phyloP scores from a whole-genome alignment of 2,113 vertebrate species.

The Corythornis vintsioides region DNA sequence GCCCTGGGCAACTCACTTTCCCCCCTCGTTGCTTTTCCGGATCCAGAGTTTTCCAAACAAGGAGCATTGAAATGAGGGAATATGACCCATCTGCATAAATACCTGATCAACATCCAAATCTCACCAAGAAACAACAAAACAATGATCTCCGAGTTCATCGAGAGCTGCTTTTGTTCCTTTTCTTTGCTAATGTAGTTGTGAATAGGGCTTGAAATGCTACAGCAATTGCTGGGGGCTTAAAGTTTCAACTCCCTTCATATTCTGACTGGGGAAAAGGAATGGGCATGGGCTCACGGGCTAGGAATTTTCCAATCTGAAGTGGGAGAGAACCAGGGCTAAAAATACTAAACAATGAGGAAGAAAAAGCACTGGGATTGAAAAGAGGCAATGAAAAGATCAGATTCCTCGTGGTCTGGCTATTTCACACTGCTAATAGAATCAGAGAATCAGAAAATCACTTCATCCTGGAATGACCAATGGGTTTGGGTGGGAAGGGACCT shows the following conservation, averaged over 20 bases:
- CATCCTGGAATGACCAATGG: not conserved
- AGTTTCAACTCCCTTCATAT: not conserved
- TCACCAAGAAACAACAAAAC: not conserved
- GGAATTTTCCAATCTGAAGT: not conserved
- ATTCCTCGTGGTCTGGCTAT: not conserved
- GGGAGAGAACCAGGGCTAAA: not conserved
- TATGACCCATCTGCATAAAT: slow-evolving; percentile 32
- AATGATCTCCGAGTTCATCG: not conserved
- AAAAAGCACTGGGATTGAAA: not conserved
- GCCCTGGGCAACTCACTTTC: slow-evolving; percentile 37
- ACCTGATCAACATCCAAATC: slow-evolving; percentile 19
- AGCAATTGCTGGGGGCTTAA: not conserved
- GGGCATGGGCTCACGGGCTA: not conserved
- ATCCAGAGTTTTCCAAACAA: not conserved
- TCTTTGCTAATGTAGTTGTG: not conserved
- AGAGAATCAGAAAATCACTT: not conserved
- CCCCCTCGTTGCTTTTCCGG: not conserved
- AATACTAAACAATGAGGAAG: accelerated
- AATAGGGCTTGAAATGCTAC: not conserved
- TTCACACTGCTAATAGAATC: accelerated
- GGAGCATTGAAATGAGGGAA: not conserved
- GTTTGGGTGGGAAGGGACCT: not conserved
- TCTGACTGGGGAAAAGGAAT: accelerated
- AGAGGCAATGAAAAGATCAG: not conserved
- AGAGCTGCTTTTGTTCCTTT: not conserved